A percentile compares a stretch with the other conserved stretches of the same genome.
These are phyloP conservation scores for Drosophila leonis DNA, from an alignment of 2,888 invertebrate species.

Conservation along the genomic window DNA sequence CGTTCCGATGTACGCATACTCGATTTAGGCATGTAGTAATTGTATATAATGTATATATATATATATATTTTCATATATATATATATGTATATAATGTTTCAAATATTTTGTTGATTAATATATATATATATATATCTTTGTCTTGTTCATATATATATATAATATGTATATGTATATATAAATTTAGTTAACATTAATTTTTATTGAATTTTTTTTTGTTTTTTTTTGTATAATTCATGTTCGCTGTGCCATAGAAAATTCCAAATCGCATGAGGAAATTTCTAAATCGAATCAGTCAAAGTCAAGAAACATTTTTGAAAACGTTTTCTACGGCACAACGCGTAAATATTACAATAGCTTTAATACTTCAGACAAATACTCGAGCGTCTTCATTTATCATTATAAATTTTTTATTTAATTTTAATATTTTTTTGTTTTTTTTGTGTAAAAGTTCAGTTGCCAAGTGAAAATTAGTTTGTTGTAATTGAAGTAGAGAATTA, in stretches of 20 bases:
- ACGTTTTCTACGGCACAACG: conserved; percentile 24
- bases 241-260: conserved; percentile 34
- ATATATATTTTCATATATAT: conserved; percentile 7
- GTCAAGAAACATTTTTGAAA: background rate
- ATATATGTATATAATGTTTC: conserved; percentile 38
- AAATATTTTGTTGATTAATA: conserved; percentile 50
- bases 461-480: conserved; percentile 11
- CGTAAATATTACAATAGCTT: conserved; percentile 43
- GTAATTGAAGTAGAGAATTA: conserved; percentile 8
- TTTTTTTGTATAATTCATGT: conserved; percentile 46
- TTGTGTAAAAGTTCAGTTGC: conserved; percentile 24
- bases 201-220: conserved; percentile 46
- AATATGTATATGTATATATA: conserved; percentile 72
- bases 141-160: conserved; percentile 27
- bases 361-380: conserved; percentile 57
- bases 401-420: conserved; percentile 11
- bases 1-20: conserved; percentile 6
- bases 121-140: conserved; percentile 13
- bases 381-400: conserved; percentile 23
- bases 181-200: conserved; percentile 77
- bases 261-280: conserved; percentile 9
- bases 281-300: conserved; percentile 30
- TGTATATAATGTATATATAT: conserved; percentile 36
- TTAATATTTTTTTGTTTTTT: conserved; percentile 2
- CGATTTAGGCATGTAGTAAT: conserved; percentile 24